These are phyloP conservation scores for Scalopus aquaticus DNA, from an alignment of 2,113 vertebrate genomes.

Conservation along the genomic window DNA sequence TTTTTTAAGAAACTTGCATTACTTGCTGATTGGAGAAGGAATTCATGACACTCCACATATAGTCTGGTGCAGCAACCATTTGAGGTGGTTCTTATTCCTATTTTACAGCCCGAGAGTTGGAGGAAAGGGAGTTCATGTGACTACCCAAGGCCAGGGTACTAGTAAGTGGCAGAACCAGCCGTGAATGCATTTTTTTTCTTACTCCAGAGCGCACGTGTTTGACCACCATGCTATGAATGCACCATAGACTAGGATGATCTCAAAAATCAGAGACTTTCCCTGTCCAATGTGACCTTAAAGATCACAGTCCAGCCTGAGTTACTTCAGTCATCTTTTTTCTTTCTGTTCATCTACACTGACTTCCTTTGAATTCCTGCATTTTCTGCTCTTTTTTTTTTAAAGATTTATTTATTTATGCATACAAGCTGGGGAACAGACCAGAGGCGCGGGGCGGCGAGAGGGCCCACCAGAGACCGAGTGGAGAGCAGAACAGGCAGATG, in stretches of 20 bases:
- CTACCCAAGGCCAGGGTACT: not conserved
- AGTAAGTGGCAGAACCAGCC: not conserved
- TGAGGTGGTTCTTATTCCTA: not conserved
- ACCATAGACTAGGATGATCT: not conserved
- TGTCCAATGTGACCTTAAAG: not conserved
- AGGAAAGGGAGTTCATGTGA: not conserved
- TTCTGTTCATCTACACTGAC: not conserved
- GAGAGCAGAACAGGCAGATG: no score
- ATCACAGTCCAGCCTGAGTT: not conserved
- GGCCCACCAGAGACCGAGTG: no score
- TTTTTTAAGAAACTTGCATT: not conserved
- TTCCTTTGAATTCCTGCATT: not conserved
- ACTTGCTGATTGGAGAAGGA: not conserved
- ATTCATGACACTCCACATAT: not conserved
- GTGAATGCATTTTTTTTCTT: not conserved
- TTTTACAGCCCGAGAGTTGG: not conserved
- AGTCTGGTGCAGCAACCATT: not conserved
- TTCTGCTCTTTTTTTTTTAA: not conserved
- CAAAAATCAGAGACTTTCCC: not conserved
- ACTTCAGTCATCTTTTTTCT: not conserved
- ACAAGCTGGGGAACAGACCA: no score
- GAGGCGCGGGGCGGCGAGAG: no score
- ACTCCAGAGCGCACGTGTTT: not conserved
- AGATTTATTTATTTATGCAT: no score
- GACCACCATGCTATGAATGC: not conserved